These are phyloP conservation scores for Acyrthosiphon pisum DNA, from an alignment of 1,140 invertebrate genomes.

Conservation along the genomic window DNA sequence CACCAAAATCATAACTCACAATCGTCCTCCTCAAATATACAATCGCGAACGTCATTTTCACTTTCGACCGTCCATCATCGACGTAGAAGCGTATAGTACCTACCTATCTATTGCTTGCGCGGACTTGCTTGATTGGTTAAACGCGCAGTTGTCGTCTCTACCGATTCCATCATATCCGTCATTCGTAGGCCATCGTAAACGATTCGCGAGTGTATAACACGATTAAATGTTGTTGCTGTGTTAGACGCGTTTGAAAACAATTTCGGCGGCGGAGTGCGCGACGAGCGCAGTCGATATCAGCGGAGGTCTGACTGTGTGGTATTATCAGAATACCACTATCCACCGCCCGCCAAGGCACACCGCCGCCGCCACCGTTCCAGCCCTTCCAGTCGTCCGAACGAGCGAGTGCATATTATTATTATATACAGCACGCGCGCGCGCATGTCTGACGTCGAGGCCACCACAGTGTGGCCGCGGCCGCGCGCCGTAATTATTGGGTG, in stretches of 20 bases:
- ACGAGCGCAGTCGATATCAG: constrained; percentile 19
- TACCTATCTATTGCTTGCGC: background rate
- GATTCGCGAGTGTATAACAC: background rate
- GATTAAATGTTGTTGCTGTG: background rate
- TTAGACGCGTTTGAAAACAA: background rate
- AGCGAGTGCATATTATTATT: background rate
- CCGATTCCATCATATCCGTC: background rate
- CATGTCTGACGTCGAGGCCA: background rate
- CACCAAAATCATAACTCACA: background rate
- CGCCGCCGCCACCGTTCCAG: constrained; percentile 7
- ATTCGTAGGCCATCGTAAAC: background rate
- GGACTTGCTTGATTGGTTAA: background rate
- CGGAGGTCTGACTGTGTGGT: constrained; percentile 27
- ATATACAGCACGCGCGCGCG: background rate
- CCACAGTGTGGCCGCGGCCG: background rate
- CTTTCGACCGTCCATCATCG: background rate
- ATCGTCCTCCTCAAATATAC: no score
- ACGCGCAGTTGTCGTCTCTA: background rate
- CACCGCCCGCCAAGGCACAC: background rate
- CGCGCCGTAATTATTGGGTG: constrained; percentile 5
- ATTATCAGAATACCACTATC: background rate
- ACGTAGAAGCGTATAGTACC: background rate
- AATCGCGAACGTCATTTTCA: background rate
- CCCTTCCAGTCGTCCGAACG: constrained; percentile 15
- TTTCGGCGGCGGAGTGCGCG: constrained; percentile 8